Evolutionary conservation across 1,140 invertebrate species (phyloP), one percentile per base, ranked within the genome.

Genomic region (Metaphire vulgaris): DNA sequence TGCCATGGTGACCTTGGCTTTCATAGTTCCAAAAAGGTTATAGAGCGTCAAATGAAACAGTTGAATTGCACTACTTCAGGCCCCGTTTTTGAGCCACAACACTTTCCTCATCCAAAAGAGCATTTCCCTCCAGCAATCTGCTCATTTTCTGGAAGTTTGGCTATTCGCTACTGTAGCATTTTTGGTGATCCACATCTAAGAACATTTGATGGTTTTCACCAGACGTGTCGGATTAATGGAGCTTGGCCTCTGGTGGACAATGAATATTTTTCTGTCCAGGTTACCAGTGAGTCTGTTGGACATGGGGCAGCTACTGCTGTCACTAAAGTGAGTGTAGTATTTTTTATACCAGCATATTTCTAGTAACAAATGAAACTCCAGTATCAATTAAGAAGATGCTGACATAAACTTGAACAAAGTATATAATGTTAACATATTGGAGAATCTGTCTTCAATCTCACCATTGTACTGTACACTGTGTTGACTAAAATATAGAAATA

Each of bases 151-250:
- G 41, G 41, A 56, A 56, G 41, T 56, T 77, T 80, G 2, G 76
- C 80, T 2, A 82, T 82, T 69, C 83, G 81, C 74, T 85, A 88
- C 78, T 90, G 89, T 82, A 87, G 86, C 28, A 81, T 90, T 33
- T 90, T 90, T 80, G 89, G 89, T 0, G 89, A 90, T 82, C 89
- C 89, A 1, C 89, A 90, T 79, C 80, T 90, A n/a, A 83, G 87
- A 80, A 90, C 89, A 15, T 90, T 90, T 80, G 79, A 82, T 74
- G 84, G 86, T 67, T 81, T 86, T 64, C 88, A 87, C 77, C 88
- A 90, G 83, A 90, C 89, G 21, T 90, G 89, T 79, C 83, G 86
- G 64, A 85, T 89, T 34, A 78, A 82, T 15, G 89, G 89, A 28
- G 89, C 89, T 1, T 90, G 89, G 89, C 88, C 89, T 6, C 84